Evolutionary conservation across 2,113 vertebrate species (phyloP).

Genomic region (Lepus americanus): DNA sequence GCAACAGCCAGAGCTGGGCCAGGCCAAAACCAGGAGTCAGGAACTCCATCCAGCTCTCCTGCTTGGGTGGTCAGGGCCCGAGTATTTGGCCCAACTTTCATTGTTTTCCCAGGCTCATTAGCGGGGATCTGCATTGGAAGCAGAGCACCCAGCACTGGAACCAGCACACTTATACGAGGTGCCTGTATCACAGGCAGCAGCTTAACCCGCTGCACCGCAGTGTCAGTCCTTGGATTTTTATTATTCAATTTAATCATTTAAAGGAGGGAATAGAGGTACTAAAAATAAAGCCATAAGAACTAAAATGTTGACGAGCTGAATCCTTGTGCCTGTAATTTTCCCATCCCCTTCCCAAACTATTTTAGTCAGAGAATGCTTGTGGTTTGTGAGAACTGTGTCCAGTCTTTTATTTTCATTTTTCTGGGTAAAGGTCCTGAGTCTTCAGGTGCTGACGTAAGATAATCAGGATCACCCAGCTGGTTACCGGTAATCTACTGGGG

Average conservation of each 20-base stretch:
- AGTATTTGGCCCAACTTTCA: too few species aligned
- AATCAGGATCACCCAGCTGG: not conserved
- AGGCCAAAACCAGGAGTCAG: too few species aligned
- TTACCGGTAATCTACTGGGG: not conserved
- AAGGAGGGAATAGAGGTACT: not conserved
- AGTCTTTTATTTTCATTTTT: not conserved
- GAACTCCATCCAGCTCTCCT: too few species aligned
- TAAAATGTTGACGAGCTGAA: constrained; percentile 6
- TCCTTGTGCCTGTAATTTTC: not conserved
- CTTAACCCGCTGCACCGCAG: too few species aligned
- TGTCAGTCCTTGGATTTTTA: constrained; percentile 6
- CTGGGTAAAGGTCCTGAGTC: not conserved
- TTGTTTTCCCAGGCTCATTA: too few species aligned
- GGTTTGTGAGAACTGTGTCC: not conserved
- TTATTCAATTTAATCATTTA: not conserved
- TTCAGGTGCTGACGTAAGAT: not conserved
- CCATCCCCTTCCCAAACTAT: not conserved
- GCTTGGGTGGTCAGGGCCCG: too few species aligned
- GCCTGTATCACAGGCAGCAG: too few species aligned
- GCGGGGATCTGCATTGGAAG: too few species aligned
- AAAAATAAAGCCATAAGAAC: not conserved
- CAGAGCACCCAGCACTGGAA: too few species aligned
- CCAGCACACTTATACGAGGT: too few species aligned
- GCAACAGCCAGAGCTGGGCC: too few species aligned
- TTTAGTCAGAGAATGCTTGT: not conserved